Conservation (phyloP, 2,113 vertebrate species). For the Murina feae region DNA sequence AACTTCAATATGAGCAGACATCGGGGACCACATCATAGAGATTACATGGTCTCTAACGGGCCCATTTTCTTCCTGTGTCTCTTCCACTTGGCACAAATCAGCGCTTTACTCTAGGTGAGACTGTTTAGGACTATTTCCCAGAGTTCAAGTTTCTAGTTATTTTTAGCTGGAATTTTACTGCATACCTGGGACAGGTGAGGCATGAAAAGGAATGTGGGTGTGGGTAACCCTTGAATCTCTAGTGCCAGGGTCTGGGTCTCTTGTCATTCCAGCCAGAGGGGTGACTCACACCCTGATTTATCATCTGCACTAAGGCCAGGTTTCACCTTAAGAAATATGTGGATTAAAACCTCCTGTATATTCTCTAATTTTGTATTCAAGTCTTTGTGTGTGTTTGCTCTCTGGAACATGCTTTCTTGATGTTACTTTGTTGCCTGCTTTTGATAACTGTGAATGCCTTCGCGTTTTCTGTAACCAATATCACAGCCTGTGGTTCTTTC, state of each 20-base stretch:
- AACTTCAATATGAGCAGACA: not conserved
- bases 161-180: slow-evolving; percentile 75
- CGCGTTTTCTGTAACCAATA: slow-evolving; percentile 1
- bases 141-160: slow-evolving; percentile 71
- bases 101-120: not conserved
- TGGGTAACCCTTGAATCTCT: slow-evolving; percentile 69
- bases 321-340: slow-evolving; percentile 6
- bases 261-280: slow-evolving; percentile 66
- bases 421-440: not conserved
- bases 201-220: slow-evolving; percentile 76
- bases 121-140: not conserved
- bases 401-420: not conserved
- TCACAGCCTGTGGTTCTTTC: not conserved
- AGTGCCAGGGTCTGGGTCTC: slow-evolving; percentile 30
- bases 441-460: slow-evolving; percentile 5
- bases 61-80: not conserved
- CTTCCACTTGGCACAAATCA: not conserved
- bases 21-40: not conserved
- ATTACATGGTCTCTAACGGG: not conserved
- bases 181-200: slow-evolving; percentile 82
- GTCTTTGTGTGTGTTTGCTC: not conserved
- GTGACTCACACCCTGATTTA: slow-evolving; percentile 36
- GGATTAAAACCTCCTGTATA: not conserved
- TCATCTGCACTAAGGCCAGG: not conserved
- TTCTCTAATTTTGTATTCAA: not conserved